Base-by-base conservation (phyloP, 2,113 vertebrate species). In the Equus przewalskii region DNA sequence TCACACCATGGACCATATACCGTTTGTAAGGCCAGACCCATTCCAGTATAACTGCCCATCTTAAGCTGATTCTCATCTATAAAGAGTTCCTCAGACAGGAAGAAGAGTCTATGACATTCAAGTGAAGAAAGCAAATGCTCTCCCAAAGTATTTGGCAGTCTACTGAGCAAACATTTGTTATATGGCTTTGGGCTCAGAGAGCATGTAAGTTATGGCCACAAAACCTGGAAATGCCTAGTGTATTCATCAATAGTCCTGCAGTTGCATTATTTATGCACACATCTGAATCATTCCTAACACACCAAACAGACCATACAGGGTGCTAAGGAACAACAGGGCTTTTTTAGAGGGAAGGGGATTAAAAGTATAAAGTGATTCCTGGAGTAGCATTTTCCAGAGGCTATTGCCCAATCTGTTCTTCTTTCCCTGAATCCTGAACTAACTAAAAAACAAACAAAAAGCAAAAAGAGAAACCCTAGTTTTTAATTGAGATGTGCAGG, bases 401-500 rank as follows among this genome's bases (percentile, higher is more conserved):
- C 75, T 62, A 78, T 26, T 91, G 58, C 78, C 78, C 46, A 51
- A 87, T 97, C 81, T 81, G 56, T 79, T 92, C 96, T 62, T 87
- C 82, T 94, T 28, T 89, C 44, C 54, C 90, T 95, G 80, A 78
- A 81, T 90, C 79, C 73, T 88, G 18, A 92, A 94, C 36, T 58
- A 90, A 87, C 51, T 67, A 33, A 87, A 82, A 91, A 73, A 6
- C 62, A 72, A 85, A 51, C 24, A 36, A 73, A 51, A 75, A 86
- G 1, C 13, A 30, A 72, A 93, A 79, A 85, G 78, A 96, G 78
- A 91, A 95, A 93, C 18, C 58, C 92, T 93, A 80, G 60, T 60
- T 97, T 73, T 89, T 89, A 80, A 73, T 51, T 83, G 92, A 96
- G 91, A 96, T 89, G 89, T 88, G 92, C 98, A 97, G 96, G 97